These are phyloP conservation scores for Pluvialis apricaria DNA, from an alignment of 2,113 vertebrate genomes.

Conservation along the genomic window DNA sequence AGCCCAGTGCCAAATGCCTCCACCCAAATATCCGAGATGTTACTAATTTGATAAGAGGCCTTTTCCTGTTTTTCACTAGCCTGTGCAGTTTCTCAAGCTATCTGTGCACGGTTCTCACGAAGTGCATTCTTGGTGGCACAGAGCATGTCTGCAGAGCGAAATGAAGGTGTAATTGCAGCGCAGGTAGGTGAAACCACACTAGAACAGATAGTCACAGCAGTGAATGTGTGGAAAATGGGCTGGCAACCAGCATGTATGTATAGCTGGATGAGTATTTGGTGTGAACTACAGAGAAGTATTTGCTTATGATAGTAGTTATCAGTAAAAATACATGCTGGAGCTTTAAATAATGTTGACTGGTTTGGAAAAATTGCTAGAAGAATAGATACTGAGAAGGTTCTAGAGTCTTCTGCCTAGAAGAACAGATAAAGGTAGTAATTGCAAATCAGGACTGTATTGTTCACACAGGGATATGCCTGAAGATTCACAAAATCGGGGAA, in stretches of 20 bases:
- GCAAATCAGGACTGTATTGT: neutral
- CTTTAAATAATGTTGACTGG: neutral
- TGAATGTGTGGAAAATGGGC: neutral
- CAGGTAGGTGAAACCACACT: neutral
- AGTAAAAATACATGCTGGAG: neutral
- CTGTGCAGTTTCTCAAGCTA: slow-evolving; percentile 7
- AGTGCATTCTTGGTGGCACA: neutral
- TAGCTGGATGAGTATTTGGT: neutral
- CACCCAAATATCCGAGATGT: slow-evolving; percentile 39
- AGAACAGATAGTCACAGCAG: neutral
- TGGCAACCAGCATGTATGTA: neutral
- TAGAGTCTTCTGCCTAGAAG: neutral
- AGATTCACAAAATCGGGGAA: neutral
- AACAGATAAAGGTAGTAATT: neutral
- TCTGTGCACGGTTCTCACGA: neutral
- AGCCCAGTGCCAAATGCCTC: slow-evolving; percentile 42
- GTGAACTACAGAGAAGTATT: neutral
- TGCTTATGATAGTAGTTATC: neutral
- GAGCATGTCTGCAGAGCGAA: neutral
- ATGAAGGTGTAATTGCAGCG: neutral
- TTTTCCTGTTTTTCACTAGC: slow-evolving; percentile 52
- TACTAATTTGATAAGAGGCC: slow-evolving; percentile 43
- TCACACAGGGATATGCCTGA: neutral
- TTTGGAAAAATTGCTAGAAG: neutral
- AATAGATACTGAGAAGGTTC: neutral